Conservation (phyloP, 2,113 vertebrate species). For the Cynoglossus semilaevis region DNA sequence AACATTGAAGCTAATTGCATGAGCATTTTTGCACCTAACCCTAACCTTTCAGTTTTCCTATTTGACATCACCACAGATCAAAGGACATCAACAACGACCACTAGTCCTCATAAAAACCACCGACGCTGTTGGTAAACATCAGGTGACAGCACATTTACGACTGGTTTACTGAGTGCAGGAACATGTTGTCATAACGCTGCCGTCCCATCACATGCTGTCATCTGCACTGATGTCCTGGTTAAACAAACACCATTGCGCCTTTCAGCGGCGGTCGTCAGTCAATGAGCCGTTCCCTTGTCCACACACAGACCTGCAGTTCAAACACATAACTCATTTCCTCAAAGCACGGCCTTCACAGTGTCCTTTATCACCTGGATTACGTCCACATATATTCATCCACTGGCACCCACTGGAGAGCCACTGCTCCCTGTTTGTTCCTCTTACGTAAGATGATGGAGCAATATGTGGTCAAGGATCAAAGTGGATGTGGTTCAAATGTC, state of each 20-base stretch:
- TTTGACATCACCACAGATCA: too few species aligned
- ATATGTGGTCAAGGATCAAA: not conserved
- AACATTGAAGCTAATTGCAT: too few species aligned
- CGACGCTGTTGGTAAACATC: not conserved
- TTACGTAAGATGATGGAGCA: not conserved
- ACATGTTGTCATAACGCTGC: constrained; percentile 4
- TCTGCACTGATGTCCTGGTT: not conserved
- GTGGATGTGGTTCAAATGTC: not conserved
- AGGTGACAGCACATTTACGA: not conserved
- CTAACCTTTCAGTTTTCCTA: too few species aligned
- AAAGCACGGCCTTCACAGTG: not conserved
- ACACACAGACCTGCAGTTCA: not conserved
- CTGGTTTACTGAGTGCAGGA: constrained; percentile 12
- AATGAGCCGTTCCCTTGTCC: not conserved
- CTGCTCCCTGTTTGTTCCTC: not conserved
- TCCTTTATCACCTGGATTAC: not conserved
- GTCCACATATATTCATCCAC: not conserved
- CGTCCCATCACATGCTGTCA: not conserved
- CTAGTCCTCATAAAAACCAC: not conserved
- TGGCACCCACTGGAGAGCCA: not conserved
- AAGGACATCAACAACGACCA: not conserved
- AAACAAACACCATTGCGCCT: constrained; percentile 3
- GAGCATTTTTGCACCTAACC: too few species aligned
- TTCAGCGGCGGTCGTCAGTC: not conserved
- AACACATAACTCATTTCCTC: not conserved